Conservation (phyloP, 1,140 invertebrate genomes). For the Temnothorax curvispinosus region DNA sequence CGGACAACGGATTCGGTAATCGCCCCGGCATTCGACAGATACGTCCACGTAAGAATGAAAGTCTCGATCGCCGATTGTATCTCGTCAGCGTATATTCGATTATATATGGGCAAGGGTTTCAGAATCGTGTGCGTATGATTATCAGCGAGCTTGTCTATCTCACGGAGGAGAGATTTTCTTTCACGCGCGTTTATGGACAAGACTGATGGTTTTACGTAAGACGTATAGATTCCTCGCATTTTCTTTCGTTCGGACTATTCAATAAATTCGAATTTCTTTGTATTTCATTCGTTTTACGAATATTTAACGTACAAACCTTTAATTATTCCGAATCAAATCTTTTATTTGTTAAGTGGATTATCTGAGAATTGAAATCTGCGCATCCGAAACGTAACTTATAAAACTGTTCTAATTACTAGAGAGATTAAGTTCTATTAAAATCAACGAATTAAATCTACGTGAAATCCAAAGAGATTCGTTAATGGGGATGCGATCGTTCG, state of each 20-base stretch:
- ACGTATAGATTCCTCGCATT: background rate
- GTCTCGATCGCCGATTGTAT: constrained; percentile 45
- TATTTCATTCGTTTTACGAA: background rate
- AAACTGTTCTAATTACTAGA: background rate
- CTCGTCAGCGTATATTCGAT: constrained; percentile 59
- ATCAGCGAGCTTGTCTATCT: constrained; percentile 19
- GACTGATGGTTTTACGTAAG: background rate
- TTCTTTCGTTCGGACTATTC: background rate
- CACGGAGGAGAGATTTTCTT: background rate
- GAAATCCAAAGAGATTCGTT: constrained; percentile 36
- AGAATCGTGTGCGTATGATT: constrained; percentile 49
- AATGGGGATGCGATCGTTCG: background rate
- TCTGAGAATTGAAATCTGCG: background rate
- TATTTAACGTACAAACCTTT: background rate
- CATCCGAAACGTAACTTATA: background rate
- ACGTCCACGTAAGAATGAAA: background rate
- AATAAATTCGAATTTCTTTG: background rate
- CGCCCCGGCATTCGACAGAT: background rate
- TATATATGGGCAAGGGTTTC: background rate
- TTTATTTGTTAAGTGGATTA: background rate
- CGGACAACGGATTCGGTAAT: constrained; percentile 15
- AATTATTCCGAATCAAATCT: background rate
- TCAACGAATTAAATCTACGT: background rate
- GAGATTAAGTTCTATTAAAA: background rate
- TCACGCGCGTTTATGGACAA: background rate